Evolutionary conservation across 2,113 vertebrate genomes (phyloP), one percentile per base, ranked within the genome.

Genomic region (Periophthalmodon schlosseri): DNA sequence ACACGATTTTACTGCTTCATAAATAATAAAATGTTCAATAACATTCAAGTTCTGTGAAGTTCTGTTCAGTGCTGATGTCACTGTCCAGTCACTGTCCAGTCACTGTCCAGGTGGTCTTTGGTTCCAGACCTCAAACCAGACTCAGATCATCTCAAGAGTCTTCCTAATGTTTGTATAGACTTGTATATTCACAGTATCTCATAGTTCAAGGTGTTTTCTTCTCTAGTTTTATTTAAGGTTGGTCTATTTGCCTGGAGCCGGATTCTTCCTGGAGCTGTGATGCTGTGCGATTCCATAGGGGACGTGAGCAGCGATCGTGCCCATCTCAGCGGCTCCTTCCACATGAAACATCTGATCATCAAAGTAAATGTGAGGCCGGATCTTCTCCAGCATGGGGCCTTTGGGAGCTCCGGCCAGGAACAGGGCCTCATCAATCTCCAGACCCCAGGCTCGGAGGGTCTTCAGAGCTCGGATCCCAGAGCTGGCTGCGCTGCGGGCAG

Each of bases 281-380:
- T 88, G 95, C 91, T 99, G 97, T 6, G 96, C 96, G 6, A 98
- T 72, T 0, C 98, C 98, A 0, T 98, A 99, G 24, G 98, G 98
- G 8, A 99, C 97, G 0, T 99, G 98, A 21, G 98, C 98, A 0
- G 98, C 96, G 0, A 98, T 84, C 0, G 97, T 95, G 83, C 98
- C 98, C 95, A 96, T 90, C 84, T 97, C 96, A 72, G 95, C 94
- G 0, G 97, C 98, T 0, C 97, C 97, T 24, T 99, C 95, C 85
- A 99, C 95, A 0, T 99, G 98, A 88, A 99, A 98, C 98, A 99
- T 98, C 94, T 99, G 97, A 89, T 99, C 98, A 0, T 99, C 98
- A 0, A 99, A 99, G 93, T 96, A 99, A 91, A 99, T 98, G 91
- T 99, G 98, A 0, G 98, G 98, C 8, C 95, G 89, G 85, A 99